These are phyloP conservation scores for Galeruca laticollis DNA, from an alignment of 2,888 invertebrate genomes.

Conservation along the genomic window DNA sequence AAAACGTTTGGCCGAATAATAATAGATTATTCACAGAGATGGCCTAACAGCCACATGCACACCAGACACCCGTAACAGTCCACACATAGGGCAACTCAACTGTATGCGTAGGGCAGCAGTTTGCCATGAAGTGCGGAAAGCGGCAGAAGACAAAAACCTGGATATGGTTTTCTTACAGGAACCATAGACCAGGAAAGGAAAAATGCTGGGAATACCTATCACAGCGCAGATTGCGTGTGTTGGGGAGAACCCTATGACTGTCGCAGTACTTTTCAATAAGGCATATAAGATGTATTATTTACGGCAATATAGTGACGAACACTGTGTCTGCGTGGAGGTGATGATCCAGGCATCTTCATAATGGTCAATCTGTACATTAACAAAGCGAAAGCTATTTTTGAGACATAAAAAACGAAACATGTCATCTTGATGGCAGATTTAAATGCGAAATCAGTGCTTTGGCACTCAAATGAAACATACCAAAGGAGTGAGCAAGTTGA, in stretches of 20 bases:
- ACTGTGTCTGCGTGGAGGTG: too few species aligned
- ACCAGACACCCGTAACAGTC: background rate
- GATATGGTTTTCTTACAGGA: background rate
- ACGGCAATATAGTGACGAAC: too few species aligned
- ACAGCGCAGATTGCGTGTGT: background rate
- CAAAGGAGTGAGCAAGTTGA: too few species aligned
- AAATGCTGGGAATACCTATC: background rate
- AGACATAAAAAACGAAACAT: too few species aligned
- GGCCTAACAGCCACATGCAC: constrained; percentile 22
- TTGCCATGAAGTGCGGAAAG: background rate
- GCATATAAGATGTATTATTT: too few species aligned
- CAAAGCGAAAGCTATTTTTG: too few species aligned
- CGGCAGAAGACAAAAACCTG: background rate
- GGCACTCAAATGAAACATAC: too few species aligned
- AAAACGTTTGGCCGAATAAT: constrained; percentile 1
- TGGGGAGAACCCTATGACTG: background rate
- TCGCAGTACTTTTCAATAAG: background rate
- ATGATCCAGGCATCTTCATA: too few species aligned
- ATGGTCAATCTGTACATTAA: too few species aligned
- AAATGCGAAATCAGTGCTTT: too few species aligned
- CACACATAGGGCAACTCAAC: background rate
- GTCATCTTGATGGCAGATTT: too few species aligned
- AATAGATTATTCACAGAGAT: constrained; percentile 6
- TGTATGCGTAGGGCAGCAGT: constrained; percentile 1
- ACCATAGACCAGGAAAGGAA: too few species aligned